phyloP scores from a whole-genome alignment of 2,888 invertebrate genomes.

The Nomada hirtipes region DNA sequence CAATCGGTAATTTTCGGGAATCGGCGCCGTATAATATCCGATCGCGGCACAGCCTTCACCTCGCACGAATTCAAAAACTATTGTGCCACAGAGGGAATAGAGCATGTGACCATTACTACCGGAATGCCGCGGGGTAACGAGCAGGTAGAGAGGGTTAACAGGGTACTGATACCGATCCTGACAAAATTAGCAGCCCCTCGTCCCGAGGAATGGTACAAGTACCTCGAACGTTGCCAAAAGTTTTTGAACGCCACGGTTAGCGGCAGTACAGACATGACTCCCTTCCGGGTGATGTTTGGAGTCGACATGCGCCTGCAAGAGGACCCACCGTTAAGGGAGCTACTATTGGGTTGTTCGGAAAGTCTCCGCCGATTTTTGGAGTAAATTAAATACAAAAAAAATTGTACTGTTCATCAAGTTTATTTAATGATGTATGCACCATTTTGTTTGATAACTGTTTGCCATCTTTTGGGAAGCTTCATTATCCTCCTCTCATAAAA shows the following conservation, averaged over 20 bases:
- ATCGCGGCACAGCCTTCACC: constrained; percentile 19
- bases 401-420: no score
- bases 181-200: constrained; percentile 12
- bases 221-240: constrained; percentile 10
- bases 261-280: constrained; percentile 1
- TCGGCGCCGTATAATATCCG: neutral
- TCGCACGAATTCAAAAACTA: neutral
- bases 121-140: constrained; percentile 18
- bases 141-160: constrained; percentile 17
- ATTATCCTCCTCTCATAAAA: no score
- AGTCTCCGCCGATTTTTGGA: no score
- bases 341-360: no score
- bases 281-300: constrained; percentile 16
- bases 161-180: constrained; percentile 17
- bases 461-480: no score
- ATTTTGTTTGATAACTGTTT: no score
- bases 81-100: neutral
- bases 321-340: neutral
- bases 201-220: constrained; percentile 4
- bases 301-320: neutral
- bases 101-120: neutral
- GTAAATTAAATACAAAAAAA: no score
- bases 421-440: no score
- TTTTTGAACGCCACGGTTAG: constrained; percentile 10
- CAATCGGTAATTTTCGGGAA: constrained; percentile 18